A percentile compares a stretch with the other conserved stretches of the same genome.
These are phyloP conservation scores for Paratilapia polleni DNA, from an alignment of 2,113 vertebrate species.

Conservation along the genomic window DNA sequence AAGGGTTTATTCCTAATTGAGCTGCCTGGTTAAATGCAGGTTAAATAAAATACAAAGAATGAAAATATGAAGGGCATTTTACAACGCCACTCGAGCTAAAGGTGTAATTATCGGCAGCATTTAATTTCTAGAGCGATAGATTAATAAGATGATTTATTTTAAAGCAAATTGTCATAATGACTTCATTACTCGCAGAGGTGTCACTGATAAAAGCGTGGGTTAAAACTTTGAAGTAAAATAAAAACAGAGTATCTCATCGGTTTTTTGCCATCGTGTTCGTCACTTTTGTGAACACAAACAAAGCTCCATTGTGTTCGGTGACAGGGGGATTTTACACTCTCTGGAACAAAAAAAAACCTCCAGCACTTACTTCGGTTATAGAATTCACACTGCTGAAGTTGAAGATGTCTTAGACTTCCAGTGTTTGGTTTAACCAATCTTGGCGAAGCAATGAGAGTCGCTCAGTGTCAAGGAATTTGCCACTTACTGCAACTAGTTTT, in stretches of 20 bases:
- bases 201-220: background rate
- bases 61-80: conserved; percentile 28
- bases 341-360: background rate
- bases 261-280: background rate
- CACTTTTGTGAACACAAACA: conserved; percentile 15
- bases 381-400: conserved; percentile 4
- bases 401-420: conserved; percentile 2
- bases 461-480: background rate
- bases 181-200: conserved; percentile 8
- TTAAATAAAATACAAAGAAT: conserved; percentile 52
- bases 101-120: conserved; percentile 22
- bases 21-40: conserved; percentile 56
- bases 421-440: background rate
- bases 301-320: conserved; percentile 26
- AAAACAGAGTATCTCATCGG: background rate
- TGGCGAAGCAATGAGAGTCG: background rate
- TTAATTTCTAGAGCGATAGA: conserved; percentile 16
- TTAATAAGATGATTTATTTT: conserved; percentile 34
- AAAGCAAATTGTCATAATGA: conserved; percentile 18
- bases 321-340: conserved; percentile 15
- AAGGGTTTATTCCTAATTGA: conserved; percentile 58
- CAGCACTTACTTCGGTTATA: background rate
- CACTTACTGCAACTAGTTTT: background rate
- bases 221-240: conserved; percentile 15
- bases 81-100: conserved; percentile 39